Conservation (phyloP, 2,113 vertebrate genomes). For the Kryptolebias marmoratus region DNA sequence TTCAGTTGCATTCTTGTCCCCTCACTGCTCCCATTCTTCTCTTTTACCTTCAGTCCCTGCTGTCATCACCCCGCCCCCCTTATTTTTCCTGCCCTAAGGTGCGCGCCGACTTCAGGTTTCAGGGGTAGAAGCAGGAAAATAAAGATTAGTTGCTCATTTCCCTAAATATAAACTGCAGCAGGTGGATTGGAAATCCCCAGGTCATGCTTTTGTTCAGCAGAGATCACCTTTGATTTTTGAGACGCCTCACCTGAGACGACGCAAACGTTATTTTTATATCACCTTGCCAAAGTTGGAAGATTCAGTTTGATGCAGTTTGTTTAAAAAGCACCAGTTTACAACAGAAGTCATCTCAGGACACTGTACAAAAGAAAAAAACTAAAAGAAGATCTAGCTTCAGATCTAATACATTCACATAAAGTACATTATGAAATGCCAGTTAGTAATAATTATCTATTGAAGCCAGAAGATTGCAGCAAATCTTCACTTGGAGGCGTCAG, state of each 20-base stretch:
- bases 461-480: no score
- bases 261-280: slow-evolving; percentile 39
- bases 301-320: no score
- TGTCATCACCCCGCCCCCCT: slow-evolving; percentile 11
- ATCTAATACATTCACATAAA: no score
- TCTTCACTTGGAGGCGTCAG: no score
- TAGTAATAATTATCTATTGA: no score
- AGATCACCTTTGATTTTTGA: slow-evolving; percentile 59
- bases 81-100: slow-evolving; percentile 40
- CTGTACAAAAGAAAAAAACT: no score
- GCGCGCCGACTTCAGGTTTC: slow-evolving; percentile 59
- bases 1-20: not conserved
- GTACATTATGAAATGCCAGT: no score
- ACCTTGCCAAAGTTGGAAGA: slow-evolving; percentile 13
- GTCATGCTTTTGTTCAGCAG: slow-evolving; percentile 28
- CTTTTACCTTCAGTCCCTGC: slow-evolving; percentile 7
- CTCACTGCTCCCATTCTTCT: not conserved
- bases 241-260: slow-evolving; percentile 38
- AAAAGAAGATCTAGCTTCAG: no score
- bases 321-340: no score
- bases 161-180: slow-evolving; percentile 64
- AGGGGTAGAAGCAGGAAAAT: slow-evolving; percentile 44
- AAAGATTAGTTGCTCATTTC: slow-evolving; percentile 58
- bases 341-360: no score
- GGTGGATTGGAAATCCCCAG: slow-evolving; percentile 63